These are phyloP conservation scores for Xenops minutus DNA, from an alignment of 2,797 vertebrate genomes.

Conservation along the genomic window DNA sequence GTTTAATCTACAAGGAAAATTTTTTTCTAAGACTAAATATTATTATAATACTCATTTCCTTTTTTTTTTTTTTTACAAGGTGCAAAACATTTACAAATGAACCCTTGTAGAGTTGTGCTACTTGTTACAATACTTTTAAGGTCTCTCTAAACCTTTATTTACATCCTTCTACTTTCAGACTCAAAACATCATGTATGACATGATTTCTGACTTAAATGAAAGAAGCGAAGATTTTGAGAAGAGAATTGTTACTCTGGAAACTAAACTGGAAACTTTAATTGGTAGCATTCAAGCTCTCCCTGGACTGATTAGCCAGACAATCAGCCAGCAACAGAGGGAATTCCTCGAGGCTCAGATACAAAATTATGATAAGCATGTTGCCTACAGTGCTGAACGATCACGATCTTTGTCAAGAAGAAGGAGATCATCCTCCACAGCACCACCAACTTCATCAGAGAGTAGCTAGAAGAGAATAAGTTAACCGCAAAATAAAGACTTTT, in stretches of 20 bases:
- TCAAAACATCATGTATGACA: slow-evolving; percentile 99
- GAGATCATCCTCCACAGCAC: slow-evolving; percentile 94
- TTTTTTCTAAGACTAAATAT: neutral
- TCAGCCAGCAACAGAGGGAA: slow-evolving; percentile 95
- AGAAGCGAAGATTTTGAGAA: slow-evolving; percentile 99
- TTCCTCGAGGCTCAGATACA: slow-evolving; percentile 94
- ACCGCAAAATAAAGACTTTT: slow-evolving; percentile 90
- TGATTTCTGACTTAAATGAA: slow-evolving; percentile 98
- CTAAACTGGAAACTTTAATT: slow-evolving; percentile 95
- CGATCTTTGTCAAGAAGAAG: slow-evolving; percentile 90
- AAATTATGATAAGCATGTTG: slow-evolving; percentile 86
- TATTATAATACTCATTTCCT: neutral
- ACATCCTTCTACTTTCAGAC: slow-evolving; percentile 81
- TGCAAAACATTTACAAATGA: neutral
- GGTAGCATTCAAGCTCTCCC: slow-evolving; percentile 96
- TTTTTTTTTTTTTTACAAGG: neutral
- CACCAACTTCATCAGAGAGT: slow-evolving; percentile 99
- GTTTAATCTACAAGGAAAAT: neutral
- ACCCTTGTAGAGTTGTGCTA: neutral
- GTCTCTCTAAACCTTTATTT: slow-evolving; percentile 15
- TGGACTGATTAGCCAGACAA: slow-evolving; percentile 95
- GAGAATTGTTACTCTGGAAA: slow-evolving; percentile 94
- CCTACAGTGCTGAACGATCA: slow-evolving; percentile 87
- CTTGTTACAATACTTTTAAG: neutral
- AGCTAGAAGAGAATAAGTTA: slow-evolving; percentile 92